Evolutionary conservation across 2,888 invertebrate species (phyloP), one percentile per base, ranked within the genome.

Genomic region (Macaria notata): DNA sequence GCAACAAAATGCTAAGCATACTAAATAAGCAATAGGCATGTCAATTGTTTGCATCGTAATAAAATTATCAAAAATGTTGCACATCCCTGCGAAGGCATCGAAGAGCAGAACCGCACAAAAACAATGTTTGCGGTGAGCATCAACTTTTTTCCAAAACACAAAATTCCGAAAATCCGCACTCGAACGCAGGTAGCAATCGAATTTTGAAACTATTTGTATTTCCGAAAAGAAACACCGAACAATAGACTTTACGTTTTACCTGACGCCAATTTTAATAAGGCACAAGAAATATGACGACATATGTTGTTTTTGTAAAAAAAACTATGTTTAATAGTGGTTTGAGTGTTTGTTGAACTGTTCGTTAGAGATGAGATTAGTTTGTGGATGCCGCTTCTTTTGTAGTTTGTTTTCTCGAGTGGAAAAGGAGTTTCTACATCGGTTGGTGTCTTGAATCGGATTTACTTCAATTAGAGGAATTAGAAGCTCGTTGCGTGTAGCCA

Each of bases 51-150:
- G 33, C 3, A 36, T 1, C 7, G 5, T 6, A 36, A 36, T n/a
- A n/a, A n/a, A n/a, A n/a, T 4, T 7, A 2, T 36, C 33, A 3
- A 36, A 36, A 41, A 8, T 59, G 81, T 82, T 82, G 61, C 36
- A 49, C 33, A 79, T 60, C 73, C 57, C 84, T 81, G 81, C 29
- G 9, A 57, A 64, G 63, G 63, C 65, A 73, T 76, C 72, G 69
- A 67, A 73, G 75, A 78, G 77, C 75, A 75, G 74, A 76, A 73
- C 66, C 57, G 52, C 67, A 88, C 79, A 91, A 88, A 89, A 88
- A 89, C 90, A 88, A 88, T 89, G 88, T 89, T 89, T 89, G 89
- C 83, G 90, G 91, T 84, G 85, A 85, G 81, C 85, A 83, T 86
- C 73, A 75, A 70, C 19, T 63, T 78, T 88, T 91, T 88, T 78